A percentile compares a stretch with the other conserved stretches of the same genome.
Conservation (phyloP, 1,140 invertebrate genomes). For the Drosophila simulans region DNA sequence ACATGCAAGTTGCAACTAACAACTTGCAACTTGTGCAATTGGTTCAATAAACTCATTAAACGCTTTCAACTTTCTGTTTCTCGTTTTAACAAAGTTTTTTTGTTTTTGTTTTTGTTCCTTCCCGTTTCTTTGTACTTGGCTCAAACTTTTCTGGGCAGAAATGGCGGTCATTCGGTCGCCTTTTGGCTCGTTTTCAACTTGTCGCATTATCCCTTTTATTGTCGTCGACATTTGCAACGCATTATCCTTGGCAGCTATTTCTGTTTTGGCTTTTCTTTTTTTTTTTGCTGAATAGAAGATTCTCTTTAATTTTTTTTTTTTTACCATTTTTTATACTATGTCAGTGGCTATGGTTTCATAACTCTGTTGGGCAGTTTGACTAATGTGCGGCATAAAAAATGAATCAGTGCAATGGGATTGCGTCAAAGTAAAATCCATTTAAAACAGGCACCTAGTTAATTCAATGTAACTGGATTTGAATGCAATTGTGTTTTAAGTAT, state of each 20-base stretch:
- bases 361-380: slow-evolving; percentile 26
- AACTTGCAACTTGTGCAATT: slow-evolving; percentile 65
- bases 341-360: slow-evolving; percentile 15
- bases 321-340: neutral
- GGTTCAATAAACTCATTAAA: slow-evolving; percentile 83
- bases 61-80: slow-evolving; percentile 58
- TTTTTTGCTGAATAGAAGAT: neutral
- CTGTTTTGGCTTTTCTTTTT: slow-evolving; percentile 12
- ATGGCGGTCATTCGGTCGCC: slow-evolving; percentile 71
- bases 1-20: slow-evolving; percentile 21
- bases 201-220: slow-evolving; percentile 80
- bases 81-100: slow-evolving; percentile 17
- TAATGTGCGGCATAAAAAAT: slow-evolving; percentile 28
- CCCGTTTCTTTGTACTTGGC: slow-evolving; percentile 11
- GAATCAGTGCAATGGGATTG: neutral
- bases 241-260: slow-evolving; percentile 60
- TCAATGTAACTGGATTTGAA: neutral
- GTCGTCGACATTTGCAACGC: slow-evolving; percentile 68
- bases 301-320: slow-evolving; percentile 8
- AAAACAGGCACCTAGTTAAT: neutral
- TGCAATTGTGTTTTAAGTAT: neutral
- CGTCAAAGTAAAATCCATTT: slow-evolving; percentile 1
- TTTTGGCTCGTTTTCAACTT: slow-evolving; percentile 71
- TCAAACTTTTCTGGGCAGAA: slow-evolving; percentile 57
- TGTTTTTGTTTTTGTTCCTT: slow-evolving; percentile 4